phyloP scores from a whole-genome alignment of 1,140 invertebrate species.

The Adelges cooleyi region DNA sequence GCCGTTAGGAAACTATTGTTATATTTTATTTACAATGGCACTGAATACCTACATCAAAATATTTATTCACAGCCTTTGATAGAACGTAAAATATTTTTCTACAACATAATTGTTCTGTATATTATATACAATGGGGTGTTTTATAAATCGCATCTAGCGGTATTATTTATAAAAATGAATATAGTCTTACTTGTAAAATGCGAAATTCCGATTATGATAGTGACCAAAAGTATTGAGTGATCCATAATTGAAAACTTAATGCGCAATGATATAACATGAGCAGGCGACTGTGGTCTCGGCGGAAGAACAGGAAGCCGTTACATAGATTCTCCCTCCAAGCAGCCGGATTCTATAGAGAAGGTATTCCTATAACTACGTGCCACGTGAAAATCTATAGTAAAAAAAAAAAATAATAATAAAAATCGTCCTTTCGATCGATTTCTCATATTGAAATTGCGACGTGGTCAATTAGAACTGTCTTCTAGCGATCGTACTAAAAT shows the following conservation, averaged over 20 bases:
- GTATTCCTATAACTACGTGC: too few relatives aligned
- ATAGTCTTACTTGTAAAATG: slow-evolving; percentile 9
- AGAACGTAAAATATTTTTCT: too few relatives aligned
- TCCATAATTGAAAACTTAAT: slow-evolving; percentile 22
- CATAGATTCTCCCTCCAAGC: slow-evolving; percentile 8
- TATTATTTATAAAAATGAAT: too few relatives aligned
- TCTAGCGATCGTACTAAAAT: too few relatives aligned
- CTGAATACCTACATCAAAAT: too few relatives aligned
- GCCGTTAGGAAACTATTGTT: too few relatives aligned
- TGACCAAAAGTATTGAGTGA: not conserved
- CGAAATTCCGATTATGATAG: slow-evolving; percentile 2
- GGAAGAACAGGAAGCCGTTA: slow-evolving; percentile 17
- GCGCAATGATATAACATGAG: not conserved
- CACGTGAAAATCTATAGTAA: not conserved
- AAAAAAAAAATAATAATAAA: not conserved
- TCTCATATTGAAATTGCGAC: not conserved
- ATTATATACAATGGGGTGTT: too few relatives aligned
- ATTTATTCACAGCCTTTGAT: too few relatives aligned
- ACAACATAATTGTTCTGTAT: too few relatives aligned
- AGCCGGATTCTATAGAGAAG: not conserved
- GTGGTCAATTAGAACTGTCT: not conserved
- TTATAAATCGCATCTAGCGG: too few relatives aligned
- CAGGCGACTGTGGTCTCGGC: slow-evolving; percentile 15
- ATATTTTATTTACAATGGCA: too few relatives aligned
- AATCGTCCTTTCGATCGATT: not conserved